Evolutionary conservation across 2,888 invertebrate species (phyloP), one percentile per base, ranked within the genome.

Genomic region (Lithophane ornitopus): DNA sequence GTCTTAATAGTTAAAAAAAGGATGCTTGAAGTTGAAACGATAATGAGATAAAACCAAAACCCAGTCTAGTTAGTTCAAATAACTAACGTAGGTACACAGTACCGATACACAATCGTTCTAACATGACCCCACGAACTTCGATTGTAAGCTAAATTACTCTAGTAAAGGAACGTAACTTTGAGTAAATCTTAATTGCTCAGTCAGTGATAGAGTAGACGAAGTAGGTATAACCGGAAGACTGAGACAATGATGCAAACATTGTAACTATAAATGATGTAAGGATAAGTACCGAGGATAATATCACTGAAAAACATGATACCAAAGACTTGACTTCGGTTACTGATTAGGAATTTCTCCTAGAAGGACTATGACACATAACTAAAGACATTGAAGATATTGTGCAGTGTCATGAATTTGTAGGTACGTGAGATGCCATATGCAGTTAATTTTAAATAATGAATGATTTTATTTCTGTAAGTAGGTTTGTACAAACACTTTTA

Each of bases 61-160:
- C 11, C 1, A 6, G 7, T 11, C 9, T 56, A 22, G 22, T 44
- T 44, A 79, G 4, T 34, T 22, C 34, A 6, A 54, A 39, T 26
- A 70, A 8, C 1, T 41, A n/a, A 54, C 9, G 11, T n/a, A n/a
- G n/a, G n/a, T 11, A n/a, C 8, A 28, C 22, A 41, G 4, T n/a
- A n/a, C 9, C 26, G 22, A 63, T 44, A 63, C 41, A 52, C 61
- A 75, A 82, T 65, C 63, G 22, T 46, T 59, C 14, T 44, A 59
- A 81, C 12, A 9, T 76, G 81, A 76, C 81, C 81, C 70, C 7
- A 9, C 16, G 74, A 76, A 73, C 49, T 41, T n/a, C 6, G 74
- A 76, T 74, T 74, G 74, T 59, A 34, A 46, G 22, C 34, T 9
- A n/a, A 76, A 41, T 72, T 41, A 72, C 28, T 41, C 7, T 41